Conservation (phyloP, 1,140 invertebrate genomes). For the Anoplophora glabripennis region DNA sequence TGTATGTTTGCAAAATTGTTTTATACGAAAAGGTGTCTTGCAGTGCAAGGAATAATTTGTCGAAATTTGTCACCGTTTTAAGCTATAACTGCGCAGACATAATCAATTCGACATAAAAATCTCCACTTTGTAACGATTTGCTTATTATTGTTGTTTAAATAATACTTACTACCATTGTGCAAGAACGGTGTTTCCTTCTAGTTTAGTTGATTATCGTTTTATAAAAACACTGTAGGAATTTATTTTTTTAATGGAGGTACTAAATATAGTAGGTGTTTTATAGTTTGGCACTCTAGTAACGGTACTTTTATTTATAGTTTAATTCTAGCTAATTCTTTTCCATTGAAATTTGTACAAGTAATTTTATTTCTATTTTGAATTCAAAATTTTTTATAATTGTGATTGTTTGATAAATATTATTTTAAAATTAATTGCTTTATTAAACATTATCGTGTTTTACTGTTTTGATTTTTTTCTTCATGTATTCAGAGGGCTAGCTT, state of each 20-base stretch:
- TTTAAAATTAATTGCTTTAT: constrained; percentile 19
- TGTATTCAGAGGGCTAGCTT: constrained; percentile 33
- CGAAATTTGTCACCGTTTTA: background rate
- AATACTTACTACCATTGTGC: no score
- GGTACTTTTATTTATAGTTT: no score
- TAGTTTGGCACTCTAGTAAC: no score
- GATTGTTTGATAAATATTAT: constrained; percentile 22
- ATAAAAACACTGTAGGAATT: no score
- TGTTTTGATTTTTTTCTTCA: constrained; percentile 11
- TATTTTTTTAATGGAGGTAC: constrained; percentile 20
- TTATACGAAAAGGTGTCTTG: background rate
- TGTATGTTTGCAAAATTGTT: constrained; percentile 10
- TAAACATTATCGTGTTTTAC: constrained; percentile 9
- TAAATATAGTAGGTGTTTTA: constrained; percentile 1
- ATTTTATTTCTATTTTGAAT: no score
- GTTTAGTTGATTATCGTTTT: no score
- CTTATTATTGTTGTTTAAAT: no score
- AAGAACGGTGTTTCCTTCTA: no score
- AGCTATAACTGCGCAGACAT: background rate
- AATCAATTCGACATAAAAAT: background rate
- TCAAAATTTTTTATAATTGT: background rate
- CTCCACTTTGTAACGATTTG: no score
- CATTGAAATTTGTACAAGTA: no score
- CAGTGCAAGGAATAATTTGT: background rate
- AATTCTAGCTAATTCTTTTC: no score